Evolutionary conservation across 2,113 vertebrate species (phyloP), one percentile per base, ranked within the genome.

Genomic region (Oenanthe melanoleuca): DNA sequence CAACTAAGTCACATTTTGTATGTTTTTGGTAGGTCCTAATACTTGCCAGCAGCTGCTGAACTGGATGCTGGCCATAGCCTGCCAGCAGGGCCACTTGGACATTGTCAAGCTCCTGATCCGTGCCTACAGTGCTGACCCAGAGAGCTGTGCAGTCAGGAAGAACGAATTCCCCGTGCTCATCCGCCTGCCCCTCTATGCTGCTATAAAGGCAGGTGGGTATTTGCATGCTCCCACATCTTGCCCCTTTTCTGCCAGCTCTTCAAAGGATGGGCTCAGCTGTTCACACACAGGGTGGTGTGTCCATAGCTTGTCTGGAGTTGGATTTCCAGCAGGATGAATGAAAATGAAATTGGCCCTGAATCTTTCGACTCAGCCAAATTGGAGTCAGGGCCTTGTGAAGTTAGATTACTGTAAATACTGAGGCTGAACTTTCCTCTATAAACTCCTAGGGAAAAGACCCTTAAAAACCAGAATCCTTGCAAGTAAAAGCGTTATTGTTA

Each of bases 61-160:
- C 98, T 99, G 98, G 98, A 99, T 99, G 98, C 94, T 99, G 94
- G 98, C 98, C 57, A 97, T 98, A 8, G 98, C 99, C 8, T 99
- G 99, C 83, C 98, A 99, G 91, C 98, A 96, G 53, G 99, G 99
- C 33, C 99, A 99, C 82, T 85, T 99, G 86, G 98, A 98, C 2
- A 57, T 99, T 42, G 99, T 99, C 21, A 98, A 98, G 63, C 98
- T 99, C 61, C 97, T 99, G 22, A 97, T 99, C 31, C 97, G 98
- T 26, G 86, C 92, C 0, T 99, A 99, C 37, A 96, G 97, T 8
- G 99, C 98, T 0, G 98, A 99, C 56, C 97, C 98, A 0, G 98
- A 98, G 86, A 98, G 98, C 97, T 99, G 98, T 12, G 98, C 98
- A 0, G 95, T 98, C 45, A 97, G 98, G 75, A 98, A 80, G 69